Evolutionary conservation across 2,888 invertebrate genomes (phyloP).

Genomic region (Heliconius hortense): DNA sequence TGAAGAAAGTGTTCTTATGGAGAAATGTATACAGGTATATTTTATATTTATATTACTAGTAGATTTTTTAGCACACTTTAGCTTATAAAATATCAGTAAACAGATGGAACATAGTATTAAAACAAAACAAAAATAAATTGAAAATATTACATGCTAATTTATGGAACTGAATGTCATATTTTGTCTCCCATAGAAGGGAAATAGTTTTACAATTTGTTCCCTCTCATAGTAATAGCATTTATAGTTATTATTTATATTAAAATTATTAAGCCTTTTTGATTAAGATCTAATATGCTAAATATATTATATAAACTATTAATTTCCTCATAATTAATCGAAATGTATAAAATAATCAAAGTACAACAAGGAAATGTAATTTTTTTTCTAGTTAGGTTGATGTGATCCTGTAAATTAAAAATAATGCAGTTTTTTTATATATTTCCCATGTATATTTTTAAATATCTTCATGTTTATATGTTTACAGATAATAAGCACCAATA

Average conservation of each 20-base stretch:
- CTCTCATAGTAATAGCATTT: too few relatives aligned
- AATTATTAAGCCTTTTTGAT: too few relatives aligned
- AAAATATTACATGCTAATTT: background rate
- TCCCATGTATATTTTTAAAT: background rate
- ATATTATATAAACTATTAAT: too few relatives aligned
- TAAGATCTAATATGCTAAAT: too few relatives aligned
- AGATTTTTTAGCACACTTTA: background rate
- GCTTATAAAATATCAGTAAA: background rate
- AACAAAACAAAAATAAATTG: background rate
- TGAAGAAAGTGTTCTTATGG: slow-evolving; percentile 90
- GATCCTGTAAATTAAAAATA: background rate
- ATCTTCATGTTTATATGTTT: slow-evolving; percentile 37
- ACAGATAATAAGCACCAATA: slow-evolving; percentile 89
- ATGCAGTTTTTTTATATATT: background rate
- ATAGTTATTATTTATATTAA: too few relatives aligned
- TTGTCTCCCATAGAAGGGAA: too few relatives aligned
- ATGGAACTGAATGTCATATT: too few relatives aligned
- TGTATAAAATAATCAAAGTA: too few relatives aligned
- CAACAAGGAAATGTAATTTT: too few relatives aligned
- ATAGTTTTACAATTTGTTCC: too few relatives aligned
- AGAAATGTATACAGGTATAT: slow-evolving; percentile 88
- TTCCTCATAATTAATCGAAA: too few relatives aligned
- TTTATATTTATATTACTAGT: slow-evolving; percentile 1
- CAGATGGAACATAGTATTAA: background rate
- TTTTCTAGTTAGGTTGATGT: too few relatives aligned